Percentiles rank a stretch among this genome's conserved stretches.
phyloP scores from a whole-genome alignment of 2,113 vertebrate genomes.

The Arothron firmamentum region DNA sequence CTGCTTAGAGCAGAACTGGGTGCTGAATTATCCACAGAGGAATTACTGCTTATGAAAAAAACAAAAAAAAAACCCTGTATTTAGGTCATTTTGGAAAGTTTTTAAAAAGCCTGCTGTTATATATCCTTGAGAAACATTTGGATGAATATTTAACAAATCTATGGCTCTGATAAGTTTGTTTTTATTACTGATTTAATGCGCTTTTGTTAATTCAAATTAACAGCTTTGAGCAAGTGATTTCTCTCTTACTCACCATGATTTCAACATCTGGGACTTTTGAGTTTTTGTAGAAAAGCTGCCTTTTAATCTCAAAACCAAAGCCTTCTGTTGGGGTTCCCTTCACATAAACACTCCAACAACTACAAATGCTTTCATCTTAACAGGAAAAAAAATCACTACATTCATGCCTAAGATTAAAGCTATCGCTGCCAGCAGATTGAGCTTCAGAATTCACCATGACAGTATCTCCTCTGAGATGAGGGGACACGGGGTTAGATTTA shows the following conservation, averaged over 20 bases:
- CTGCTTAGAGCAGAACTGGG: conserved; percentile 14
- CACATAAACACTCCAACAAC: conserved; percentile 1
- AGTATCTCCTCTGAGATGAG: conserved; percentile 14
- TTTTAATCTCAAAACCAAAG: not conserved
- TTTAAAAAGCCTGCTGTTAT: not conserved
- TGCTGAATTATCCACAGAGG: conserved; percentile 28
- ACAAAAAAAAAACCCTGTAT: not conserved
- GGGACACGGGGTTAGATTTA: conserved; percentile 20
- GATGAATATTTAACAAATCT: not conserved
- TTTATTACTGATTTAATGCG: not conserved
- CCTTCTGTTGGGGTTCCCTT: conserved; percentile 5
- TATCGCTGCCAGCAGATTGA: conserved; percentile 8
- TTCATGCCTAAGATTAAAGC: conserved; percentile 25
- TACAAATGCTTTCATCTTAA: conserved; percentile 12
- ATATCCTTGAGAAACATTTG: not conserved
- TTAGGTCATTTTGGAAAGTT: conserved; percentile 27
- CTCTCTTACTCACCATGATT: not conserved
- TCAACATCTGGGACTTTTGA: not conserved
- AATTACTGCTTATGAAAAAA: conserved; percentile 17
- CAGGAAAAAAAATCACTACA: not conserved
- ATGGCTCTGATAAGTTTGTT: not conserved
- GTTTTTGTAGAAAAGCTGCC: conserved; percentile 7
- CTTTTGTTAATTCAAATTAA: not conserved
- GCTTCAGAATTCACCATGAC: conserved; percentile 17
- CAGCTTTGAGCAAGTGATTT: not conserved